phyloP scores from a whole-genome alignment of 1,140 invertebrate genomes.

The Augochlora pura region DNA sequence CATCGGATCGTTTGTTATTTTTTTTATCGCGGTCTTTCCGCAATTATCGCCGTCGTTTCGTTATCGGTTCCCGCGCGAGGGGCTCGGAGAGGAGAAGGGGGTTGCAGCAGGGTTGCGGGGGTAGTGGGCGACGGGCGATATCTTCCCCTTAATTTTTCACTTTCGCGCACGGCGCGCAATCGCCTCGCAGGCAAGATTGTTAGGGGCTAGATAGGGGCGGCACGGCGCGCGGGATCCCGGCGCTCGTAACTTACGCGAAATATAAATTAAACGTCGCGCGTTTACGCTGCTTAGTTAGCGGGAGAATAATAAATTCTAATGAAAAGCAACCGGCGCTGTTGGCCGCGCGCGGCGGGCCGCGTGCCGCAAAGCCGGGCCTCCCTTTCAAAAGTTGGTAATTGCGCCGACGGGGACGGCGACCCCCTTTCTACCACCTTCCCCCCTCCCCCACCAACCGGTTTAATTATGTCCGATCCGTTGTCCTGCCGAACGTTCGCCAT shows the following conservation, averaged over 20 bases:
- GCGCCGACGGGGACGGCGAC: neutral
- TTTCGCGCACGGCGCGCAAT: slow-evolving; percentile 25
- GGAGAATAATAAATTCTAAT: slow-evolving; percentile 50
- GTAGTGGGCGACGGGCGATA: no score
- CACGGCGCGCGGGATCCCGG: no score
- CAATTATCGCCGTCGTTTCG: slow-evolving; percentile 38
- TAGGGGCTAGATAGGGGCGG: slow-evolving; percentile 13
- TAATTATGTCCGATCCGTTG: neutral
- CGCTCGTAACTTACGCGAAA: slow-evolving; percentile 42
- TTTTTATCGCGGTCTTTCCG: slow-evolving; percentile 40
- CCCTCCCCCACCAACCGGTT: slow-evolving; percentile 11
- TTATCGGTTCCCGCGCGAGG: slow-evolving; percentile 1
- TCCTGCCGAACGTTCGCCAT: neutral
- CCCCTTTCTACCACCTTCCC: neutral
- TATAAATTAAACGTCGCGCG: slow-evolving; percentile 55
- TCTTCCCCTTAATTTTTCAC: slow-evolving; percentile 43
- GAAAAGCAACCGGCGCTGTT: slow-evolving; percentile 31
- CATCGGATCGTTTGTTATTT: slow-evolving; percentile 35
- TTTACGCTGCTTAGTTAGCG: slow-evolving; percentile 50
- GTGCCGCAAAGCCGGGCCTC: neutral
- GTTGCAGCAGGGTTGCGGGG: no score
- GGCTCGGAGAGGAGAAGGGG: neutral
- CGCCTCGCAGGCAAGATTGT: slow-evolving; percentile 30
- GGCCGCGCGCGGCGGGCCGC: neutral
- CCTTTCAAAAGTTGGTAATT: slow-evolving; percentile 50